Evolutionary conservation across 2,113 vertebrate genomes (phyloP), one percentile per base, ranked within the genome.

Genomic region (Embiotoca jacksoni): DNA sequence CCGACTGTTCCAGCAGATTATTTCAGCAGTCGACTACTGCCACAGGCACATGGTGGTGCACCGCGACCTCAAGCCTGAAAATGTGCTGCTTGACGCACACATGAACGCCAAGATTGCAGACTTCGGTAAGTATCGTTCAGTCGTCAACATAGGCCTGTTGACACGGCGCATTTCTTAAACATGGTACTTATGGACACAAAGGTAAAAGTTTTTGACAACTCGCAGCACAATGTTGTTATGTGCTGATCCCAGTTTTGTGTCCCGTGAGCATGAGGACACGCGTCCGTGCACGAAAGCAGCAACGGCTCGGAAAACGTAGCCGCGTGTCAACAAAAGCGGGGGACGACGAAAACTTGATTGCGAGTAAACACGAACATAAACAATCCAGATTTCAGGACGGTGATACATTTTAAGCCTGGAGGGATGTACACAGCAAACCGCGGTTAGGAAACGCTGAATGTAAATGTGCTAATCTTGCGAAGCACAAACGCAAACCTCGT

Each of bases 31-130:
- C 72, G 98, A 99, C 92, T 99, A 99, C 78, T 99, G 98, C 88
- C 98, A 99, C 91, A 94, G 98, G 68, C 98, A 99, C 82, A 99
- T 99, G 98, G 98, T 99, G 84, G 98, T 99, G 63, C 98, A 99
- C 57, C 92, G 98, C 91, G 98, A 99, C 93, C 93, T 99, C 89
- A 99, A 99, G 82, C 98, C 98, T 30, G 98, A 99, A 90, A 99
- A 99, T n/a, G 98, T 99, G 63, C 92, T 99, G 59, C 97, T 99
- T 39, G 98, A 99, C 76, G 98, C 98, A 16, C 97, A 99, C 75
- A 98, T 99, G 98, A 99, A 99, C 82, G 98, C 98, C 60, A 99
- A 99, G 93, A 99, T 99, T 72, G 98, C 98, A 41, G 98, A 99
- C 86, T 99, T 99, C 32, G 98, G 98, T 98, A 91, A 94, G 96